phyloP scores from a whole-genome alignment of 2,888 invertebrate genomes.

The Amorpha juglandis region DNA sequence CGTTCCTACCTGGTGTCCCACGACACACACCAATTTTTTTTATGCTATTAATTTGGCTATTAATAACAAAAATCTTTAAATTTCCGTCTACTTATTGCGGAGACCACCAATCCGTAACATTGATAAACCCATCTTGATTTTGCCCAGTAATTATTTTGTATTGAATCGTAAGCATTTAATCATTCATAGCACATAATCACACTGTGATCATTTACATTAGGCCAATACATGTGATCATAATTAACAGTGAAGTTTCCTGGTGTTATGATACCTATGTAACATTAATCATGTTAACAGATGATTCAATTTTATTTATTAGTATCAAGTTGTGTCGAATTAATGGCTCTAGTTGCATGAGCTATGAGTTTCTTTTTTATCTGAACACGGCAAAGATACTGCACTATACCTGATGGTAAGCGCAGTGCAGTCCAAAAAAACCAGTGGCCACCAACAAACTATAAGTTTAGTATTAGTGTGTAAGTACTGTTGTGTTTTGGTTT shows the following conservation, averaged over 20 bases:
- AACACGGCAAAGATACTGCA: too few relatives aligned
- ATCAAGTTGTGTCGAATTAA: too few relatives aligned
- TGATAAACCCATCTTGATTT: not conserved
- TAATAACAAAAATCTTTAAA: too few relatives aligned
- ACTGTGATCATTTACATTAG: not conserved
- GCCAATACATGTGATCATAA: slow-evolving; percentile 11
- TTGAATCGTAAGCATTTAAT: not conserved
- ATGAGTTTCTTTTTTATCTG: too few relatives aligned
- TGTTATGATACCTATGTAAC: not conserved
- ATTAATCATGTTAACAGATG: slow-evolving; percentile 5
- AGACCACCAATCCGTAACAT: not conserved
- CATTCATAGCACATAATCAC: not conserved
- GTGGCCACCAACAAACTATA: too few relatives aligned
- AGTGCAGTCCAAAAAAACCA: too few relatives aligned
- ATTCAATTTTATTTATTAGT: not conserved
- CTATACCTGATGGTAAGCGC: too few relatives aligned
- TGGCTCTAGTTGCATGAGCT: not conserved
- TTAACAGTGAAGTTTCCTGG: not conserved
- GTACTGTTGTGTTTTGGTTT: too few relatives aligned
- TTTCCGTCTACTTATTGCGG: not conserved
- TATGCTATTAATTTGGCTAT: too few relatives aligned
- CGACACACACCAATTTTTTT: too few relatives aligned
- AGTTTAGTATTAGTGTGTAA: too few relatives aligned
- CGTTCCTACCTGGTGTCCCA: too few relatives aligned
- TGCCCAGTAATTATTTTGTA: not conserved